Evolutionary conservation across 2,113 vertebrate species (phyloP).

Genomic region (Ibidorhyncha struthersii): DNA sequence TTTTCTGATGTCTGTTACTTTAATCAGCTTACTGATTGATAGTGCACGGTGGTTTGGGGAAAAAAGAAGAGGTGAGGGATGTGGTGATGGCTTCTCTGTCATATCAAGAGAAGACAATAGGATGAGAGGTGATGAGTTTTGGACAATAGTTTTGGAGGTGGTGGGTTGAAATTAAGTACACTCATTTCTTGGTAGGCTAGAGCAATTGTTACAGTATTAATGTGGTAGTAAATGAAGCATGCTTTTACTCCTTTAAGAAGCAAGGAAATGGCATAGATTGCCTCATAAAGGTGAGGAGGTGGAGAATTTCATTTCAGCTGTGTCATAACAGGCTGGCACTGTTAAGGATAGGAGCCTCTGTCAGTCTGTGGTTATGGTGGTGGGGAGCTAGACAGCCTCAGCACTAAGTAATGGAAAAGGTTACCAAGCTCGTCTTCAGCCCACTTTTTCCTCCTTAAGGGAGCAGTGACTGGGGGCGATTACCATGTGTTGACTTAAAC

Average conservation of each 20-base stretch:
- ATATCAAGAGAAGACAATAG: neutral
- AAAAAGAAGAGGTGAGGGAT: neutral
- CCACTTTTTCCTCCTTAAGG: neutral
- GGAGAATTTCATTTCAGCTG: neutral
- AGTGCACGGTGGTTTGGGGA: neutral
- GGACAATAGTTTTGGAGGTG: neutral
- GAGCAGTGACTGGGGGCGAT: neutral
- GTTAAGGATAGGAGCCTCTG: neutral
- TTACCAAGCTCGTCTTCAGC: neutral
- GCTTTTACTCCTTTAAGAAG: neutral
- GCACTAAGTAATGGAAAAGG: constrained; percentile 25
- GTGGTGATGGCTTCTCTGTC: neutral
- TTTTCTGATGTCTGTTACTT: neutral
- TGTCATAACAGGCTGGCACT: neutral
- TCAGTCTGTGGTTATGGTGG: neutral
- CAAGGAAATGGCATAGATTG: neutral
- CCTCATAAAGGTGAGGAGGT: neutral
- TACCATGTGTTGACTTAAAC: neutral
- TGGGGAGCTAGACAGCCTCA: neutral
- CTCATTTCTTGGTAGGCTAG: neutral
- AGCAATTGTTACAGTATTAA: neutral
- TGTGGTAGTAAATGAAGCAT: neutral
- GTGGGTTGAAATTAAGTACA: neutral
- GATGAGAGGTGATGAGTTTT: neutral
- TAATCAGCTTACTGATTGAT: neutral